phyloP scores from a whole-genome alignment of 2,797 vertebrate genomes.

The Etheostoma perlongum region DNA sequence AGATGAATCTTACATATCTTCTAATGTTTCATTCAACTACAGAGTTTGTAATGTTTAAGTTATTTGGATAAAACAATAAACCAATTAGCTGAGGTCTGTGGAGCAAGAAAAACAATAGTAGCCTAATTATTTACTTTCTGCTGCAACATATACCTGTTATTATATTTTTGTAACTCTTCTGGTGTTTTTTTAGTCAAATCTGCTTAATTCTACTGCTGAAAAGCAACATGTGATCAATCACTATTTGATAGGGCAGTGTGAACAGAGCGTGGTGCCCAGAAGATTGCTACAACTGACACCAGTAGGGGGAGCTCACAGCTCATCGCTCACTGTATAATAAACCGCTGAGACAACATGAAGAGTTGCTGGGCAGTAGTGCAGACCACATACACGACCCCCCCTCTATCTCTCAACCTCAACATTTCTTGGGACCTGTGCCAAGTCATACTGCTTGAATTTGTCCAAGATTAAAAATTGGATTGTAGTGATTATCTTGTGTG shows the following conservation, averaged over 20 bases:
- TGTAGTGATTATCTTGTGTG: not conserved
- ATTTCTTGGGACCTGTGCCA: slow-evolving; percentile 31
- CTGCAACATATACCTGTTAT: not conserved
- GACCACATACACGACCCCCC: slow-evolving; percentile 39
- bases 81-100: not conserved
- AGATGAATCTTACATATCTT: not conserved
- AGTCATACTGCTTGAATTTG: slow-evolving; percentile 14
- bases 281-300: slow-evolving; percentile 55
- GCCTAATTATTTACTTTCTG: not conserved
- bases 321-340: slow-evolving; percentile 57
- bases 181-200: slow-evolving; percentile 13
- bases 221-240: not conserved
- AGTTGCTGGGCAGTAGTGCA: slow-evolving; percentile 61
- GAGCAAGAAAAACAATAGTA: not conserved
- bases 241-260: slow-evolving; percentile 15
- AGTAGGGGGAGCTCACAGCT: slow-evolving; percentile 93
- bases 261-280: not conserved
- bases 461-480: slow-evolving; percentile 20
- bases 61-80: not conserved
- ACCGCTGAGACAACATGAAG: slow-evolving; percentile 6
- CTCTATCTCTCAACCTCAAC: slow-evolving; percentile 41
- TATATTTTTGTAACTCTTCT: not conserved
- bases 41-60: not conserved
- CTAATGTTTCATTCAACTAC: not conserved
- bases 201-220: slow-evolving; percentile 4